Evolutionary conservation across 2,797 vertebrate genomes (phyloP), one percentile per base, ranked within the genome.

Genomic region (Fistularia commersonii): DNA sequence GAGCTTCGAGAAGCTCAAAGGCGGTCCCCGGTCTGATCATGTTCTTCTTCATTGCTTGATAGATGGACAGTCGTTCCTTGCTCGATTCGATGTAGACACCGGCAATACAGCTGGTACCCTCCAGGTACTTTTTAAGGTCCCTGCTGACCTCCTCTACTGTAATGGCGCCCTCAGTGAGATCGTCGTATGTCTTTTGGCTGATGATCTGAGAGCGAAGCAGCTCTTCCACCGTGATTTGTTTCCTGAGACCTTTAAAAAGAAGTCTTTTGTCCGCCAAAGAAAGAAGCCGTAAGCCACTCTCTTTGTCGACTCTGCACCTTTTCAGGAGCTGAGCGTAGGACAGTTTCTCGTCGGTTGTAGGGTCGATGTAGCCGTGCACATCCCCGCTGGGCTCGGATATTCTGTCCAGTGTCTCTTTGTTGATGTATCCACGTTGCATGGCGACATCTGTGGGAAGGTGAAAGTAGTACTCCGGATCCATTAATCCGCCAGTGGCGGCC

Each of bases 41-140:
- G 47, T 96, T 97, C 66, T 97, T 98, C 80, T 98, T 99, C 97
- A 99, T 99, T 55, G 96, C 97, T 82, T 98, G 95, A 81, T 99
- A 99, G 60, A 99, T 93, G 0, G 97, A 97, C 1, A 96, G 84
- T 3, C 93, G 80, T 46, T 99, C 97, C 90, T 98, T 99, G 12
- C 86, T 89, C 40, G 94, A 92, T 37, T 99, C 97, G 2, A 99
- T 93, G 0, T 88, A 93, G 48, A 99, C 95, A 0, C 97, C 97
- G 0, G 97, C 94, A 0, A 99, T 99, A 74, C 94, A 96, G 82
- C 97, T 99, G 48, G 92, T 92, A 8, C 97, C 97, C 74, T 97
- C 93, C 3, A 99, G 89, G 79, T 93, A 99, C 70, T 93, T 95
- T 79, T 94, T 93, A 15, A 99, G 64, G 3, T 77, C 79, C 80